Evolutionary conservation across 2,113 vertebrate genomes (phyloP).

Genomic region (Micronisus gabar): DNA sequence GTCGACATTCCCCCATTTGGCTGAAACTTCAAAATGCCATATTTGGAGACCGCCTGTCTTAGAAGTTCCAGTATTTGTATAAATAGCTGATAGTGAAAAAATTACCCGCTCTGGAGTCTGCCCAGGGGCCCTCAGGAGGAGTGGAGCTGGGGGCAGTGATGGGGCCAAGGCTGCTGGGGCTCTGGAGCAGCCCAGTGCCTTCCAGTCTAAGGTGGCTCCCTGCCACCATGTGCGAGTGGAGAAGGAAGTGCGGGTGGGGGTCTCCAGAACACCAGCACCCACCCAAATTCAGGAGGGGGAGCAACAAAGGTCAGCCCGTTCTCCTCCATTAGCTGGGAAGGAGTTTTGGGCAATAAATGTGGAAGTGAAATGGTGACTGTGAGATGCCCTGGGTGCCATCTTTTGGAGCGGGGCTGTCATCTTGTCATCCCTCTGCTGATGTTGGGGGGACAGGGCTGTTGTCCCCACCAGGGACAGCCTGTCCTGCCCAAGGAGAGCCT

Average conservation of each 20-base stretch:
- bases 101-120: neutral
- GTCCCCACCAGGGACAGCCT: neutral
- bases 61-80: slow-evolving; percentile 9
- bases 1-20: slow-evolving; percentile 30
- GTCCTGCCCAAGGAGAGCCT: neutral
- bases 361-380: neutral
- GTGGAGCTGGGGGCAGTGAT: fast-evolving
- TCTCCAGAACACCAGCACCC: neutral
- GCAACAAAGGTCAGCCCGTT: fast-evolving
- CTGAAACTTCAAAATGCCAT: slow-evolving; percentile 1
- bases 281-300: neutral
- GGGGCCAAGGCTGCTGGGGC: neutral
- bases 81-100: slow-evolving; percentile 37
- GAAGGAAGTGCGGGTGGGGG: neutral
- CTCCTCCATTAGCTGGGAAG: neutral
- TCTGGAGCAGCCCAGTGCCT: neutral
- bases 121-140: neutral
- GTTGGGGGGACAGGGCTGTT: neutral
- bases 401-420: neutral
- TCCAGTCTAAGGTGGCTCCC: neutral
- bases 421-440: neutral
- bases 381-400: fast-evolving
- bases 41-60: neutral
- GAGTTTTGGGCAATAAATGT: neutral
- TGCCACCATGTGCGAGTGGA: fast-evolving